phyloP scores from a whole-genome alignment of 2,888 invertebrate species.

The Molanna angustata region DNA sequence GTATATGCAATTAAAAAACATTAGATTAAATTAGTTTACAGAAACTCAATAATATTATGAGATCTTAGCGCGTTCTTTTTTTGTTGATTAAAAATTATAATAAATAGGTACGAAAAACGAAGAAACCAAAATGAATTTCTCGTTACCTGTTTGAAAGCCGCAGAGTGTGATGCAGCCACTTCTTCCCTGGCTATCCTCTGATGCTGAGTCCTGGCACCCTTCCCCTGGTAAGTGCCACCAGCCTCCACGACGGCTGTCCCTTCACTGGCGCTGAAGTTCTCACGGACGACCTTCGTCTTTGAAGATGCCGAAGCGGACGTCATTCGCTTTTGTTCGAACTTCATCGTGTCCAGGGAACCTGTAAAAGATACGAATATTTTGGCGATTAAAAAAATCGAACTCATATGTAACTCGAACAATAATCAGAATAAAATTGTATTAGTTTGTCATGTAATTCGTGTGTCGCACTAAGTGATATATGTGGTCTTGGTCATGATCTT shows the following conservation, averaged over 20 bases:
- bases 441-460: not conserved
- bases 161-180: slow-evolving; percentile 37
- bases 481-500: too few species aligned
- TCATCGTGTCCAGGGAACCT: slow-evolving; percentile 61
- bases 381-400: too few species aligned
- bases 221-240: slow-evolving; percentile 16
- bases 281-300: slow-evolving; percentile 77
- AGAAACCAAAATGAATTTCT: not conserved
- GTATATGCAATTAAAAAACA: too few species aligned
- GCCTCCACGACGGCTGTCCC: slow-evolving; percentile 44
- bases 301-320: slow-evolving; percentile 66
- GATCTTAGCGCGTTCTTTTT: too few species aligned
- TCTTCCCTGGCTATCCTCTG: slow-evolving; percentile 61
- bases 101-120: too few species aligned
- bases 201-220: slow-evolving; percentile 10
- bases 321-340: slow-evolving; percentile 80
- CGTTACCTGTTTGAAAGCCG: slow-evolving; percentile 75
- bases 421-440: not conserved
- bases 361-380: too few species aligned
- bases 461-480: too few species aligned
- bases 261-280: slow-evolving; percentile 74
- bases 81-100: too few species aligned
- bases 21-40: too few species aligned
- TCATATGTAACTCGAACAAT: too few species aligned
- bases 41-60: too few species aligned